A percentile compares a stretch with the other conserved stretches of the same genome.
Conservation (phyloP, 2,888 invertebrate species). For the Thecophora atra region DNA sequence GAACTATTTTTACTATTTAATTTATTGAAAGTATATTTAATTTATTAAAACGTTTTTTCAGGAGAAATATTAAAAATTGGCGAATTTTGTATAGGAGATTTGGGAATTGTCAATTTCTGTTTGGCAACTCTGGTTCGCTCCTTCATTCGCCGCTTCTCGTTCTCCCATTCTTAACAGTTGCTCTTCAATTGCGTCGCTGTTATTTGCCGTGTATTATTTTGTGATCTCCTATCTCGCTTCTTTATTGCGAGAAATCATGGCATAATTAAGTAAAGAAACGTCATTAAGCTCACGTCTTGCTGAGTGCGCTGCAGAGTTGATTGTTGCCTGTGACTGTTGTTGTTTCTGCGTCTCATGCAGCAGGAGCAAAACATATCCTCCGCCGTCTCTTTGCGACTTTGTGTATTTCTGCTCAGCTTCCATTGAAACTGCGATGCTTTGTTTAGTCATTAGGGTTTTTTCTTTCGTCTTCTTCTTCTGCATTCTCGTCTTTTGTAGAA, state of each 20-base stretch:
- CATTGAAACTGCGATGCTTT: no score
- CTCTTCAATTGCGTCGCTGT: not conserved
- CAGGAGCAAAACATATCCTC: no score
- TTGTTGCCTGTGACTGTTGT: not conserved
- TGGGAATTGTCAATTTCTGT: no score
- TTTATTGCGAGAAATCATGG: conserved; percentile 57
- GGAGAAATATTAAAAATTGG: no score
- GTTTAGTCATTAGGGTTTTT: no score
- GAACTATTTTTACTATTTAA: no score
- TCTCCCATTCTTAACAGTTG: not conserved
- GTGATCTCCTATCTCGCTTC: not conserved
- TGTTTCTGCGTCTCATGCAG: not conserved
- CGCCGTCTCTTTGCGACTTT: no score
- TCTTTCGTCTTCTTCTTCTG: not conserved
- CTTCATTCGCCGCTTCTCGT: not conserved
- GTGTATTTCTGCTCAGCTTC: no score
- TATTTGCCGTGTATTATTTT: not conserved
- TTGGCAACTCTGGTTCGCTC: not conserved
- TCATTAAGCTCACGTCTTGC: conserved; percentile 56
- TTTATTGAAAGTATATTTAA: no score
- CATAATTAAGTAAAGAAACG: conserved; percentile 62
- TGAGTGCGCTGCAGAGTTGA: conserved; percentile 37
- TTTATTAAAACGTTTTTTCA: no score
- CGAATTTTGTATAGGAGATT: no score
- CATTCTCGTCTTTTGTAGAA: not conserved